These are phyloP conservation scores for Urocolius indicus DNA, from an alignment of 2,113 vertebrate species.

Conservation along the genomic window DNA sequence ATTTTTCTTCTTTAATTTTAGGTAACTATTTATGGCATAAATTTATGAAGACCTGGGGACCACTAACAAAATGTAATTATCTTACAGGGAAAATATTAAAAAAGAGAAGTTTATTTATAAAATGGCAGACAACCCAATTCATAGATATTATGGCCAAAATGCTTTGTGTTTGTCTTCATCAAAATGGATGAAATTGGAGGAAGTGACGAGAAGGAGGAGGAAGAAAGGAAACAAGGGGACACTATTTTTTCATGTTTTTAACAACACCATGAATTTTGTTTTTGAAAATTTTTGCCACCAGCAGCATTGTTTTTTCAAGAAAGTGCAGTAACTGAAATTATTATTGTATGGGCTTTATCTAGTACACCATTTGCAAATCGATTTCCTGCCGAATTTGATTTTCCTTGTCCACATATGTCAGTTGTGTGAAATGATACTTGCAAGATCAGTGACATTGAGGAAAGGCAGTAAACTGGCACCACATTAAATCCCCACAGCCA, in stretches of 20 bases:
- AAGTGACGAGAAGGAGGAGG: fast-evolving
- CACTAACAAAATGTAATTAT: not conserved
- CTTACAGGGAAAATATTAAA: not conserved
- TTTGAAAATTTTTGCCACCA: not conserved
- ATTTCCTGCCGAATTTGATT: conserved; percentile 48
- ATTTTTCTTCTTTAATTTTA: not conserved
- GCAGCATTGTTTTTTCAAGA: not conserved
- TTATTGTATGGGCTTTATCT: conserved; percentile 48
- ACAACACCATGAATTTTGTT: not conserved
- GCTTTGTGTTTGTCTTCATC: not conserved
- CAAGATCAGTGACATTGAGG: not conserved
- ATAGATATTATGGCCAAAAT: not conserved
- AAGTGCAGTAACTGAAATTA: conserved; percentile 26
- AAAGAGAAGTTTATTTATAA: not conserved
- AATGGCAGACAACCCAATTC: not conserved
- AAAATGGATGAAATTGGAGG: not conserved
- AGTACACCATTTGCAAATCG: conserved; percentile 61
- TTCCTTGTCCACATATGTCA: conserved; percentile 29
- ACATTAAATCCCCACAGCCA: fast-evolving
- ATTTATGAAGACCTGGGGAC: not conserved
- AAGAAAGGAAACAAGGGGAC: not conserved
- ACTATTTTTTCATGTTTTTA: not conserved
- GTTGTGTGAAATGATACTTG: not conserved
- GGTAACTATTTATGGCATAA: not conserved
- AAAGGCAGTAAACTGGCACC: conserved; percentile 5